phyloP scores from a whole-genome alignment of 2,113 vertebrate genomes.

The Pycnonotus jocosus region DNA sequence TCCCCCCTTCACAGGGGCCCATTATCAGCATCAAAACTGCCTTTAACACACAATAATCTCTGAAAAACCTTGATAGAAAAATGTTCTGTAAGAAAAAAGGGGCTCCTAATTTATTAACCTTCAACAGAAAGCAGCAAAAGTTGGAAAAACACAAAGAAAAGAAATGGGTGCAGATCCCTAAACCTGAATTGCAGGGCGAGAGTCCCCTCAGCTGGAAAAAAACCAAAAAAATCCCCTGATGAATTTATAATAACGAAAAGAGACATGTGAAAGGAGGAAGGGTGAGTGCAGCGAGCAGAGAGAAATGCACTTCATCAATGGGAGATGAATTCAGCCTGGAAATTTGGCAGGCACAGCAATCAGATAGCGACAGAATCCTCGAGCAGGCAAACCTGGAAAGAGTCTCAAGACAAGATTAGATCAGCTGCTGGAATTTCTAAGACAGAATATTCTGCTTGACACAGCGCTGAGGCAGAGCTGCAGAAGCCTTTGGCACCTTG shows the following conservation, averaged over 20 bases:
- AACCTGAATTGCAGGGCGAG: background rate
- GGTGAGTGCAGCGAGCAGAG: background rate
- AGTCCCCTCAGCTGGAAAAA: background rate
- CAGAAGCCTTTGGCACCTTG: background rate
- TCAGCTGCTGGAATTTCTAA: conserved; percentile 4
- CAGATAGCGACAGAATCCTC: conserved; percentile 18
- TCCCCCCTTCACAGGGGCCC: background rate
- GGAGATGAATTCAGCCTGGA: conserved; percentile 14
- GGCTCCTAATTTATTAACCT: background rate
- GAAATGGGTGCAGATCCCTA: background rate
- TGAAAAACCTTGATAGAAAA: background rate
- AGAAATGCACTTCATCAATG: conserved; percentile 15
- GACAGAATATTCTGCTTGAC: conserved; percentile 5
- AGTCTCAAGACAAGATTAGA: conserved; percentile 11
- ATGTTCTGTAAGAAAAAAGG: background rate
- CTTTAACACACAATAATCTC: background rate
- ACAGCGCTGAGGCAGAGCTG: background rate
- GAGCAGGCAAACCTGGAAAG: conserved; percentile 42
- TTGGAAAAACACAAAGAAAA: background rate
- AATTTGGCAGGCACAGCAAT: conserved; percentile 49
- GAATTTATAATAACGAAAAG: background rate
- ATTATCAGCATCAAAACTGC: background rate
- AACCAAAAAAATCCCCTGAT: background rate
- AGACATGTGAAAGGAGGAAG: background rate
- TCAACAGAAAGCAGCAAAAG: background rate